Evolutionary conservation across 2,113 vertebrate species (phyloP), one percentile per base, ranked within the genome.

Genomic region (rabbit (Oryctolagus cuniculus)): DNA sequence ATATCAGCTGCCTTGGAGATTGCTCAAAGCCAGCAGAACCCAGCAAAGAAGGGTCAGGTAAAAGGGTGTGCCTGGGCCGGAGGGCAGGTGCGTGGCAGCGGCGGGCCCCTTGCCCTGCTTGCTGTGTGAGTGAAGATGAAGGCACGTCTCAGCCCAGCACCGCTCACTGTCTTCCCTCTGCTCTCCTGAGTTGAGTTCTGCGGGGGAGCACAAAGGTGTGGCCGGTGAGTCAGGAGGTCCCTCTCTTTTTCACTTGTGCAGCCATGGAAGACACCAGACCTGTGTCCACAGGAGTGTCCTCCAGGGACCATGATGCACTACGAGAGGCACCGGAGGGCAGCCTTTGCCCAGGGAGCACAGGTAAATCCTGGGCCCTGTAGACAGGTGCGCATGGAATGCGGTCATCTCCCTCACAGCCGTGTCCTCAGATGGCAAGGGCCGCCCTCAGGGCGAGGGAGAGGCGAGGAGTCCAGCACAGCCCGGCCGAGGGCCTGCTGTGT

Each of bases 51-150:
- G 51, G 6, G 13, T n/a, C 36, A 36, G 21, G 64, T 69, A 92
- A 72, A 24, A 31, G 58, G 5, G 22, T 3, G 0, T 51, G 21
- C 6, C 9, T 36, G 93, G 73, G 44, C 64, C 66, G 51, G 19
- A 82, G 44, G 44, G 24, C 85, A 72, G 94, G 66, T 89, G 22
- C 22, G 53, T 44, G 49, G 3, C 6, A 6, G 11, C 4, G 27
- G 0, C 2, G 5, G 6, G 0, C 13, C 21, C 16, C n/a, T 19
- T 10, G 0, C 16, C n/a, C 16, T 10, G 0, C 70, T 49, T 7
- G 66, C 87, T 19, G 11, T 49, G 4, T 31, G 21, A 69, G 8
- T 5, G 67, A 92, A 38, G 38, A 21, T 22, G 11, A 74, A 29
- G 31, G 69, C 34, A 5, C 4, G 6, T 1, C 17, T 58, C 2